Conservation (phyloP, 2,888 invertebrate genomes). For the Ormyrus pomaceus region DNA sequence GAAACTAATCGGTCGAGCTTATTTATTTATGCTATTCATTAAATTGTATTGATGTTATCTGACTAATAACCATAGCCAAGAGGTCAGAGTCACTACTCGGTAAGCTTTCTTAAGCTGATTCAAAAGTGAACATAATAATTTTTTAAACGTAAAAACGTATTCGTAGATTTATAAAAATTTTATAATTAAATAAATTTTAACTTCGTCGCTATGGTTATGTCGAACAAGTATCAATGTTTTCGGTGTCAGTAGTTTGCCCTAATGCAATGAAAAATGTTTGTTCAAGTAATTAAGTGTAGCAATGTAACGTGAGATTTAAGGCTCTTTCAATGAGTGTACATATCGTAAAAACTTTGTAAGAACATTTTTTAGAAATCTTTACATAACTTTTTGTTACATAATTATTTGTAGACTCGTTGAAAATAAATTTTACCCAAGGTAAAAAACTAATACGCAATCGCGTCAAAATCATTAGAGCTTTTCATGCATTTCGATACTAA, state of each 20-base stretch:
- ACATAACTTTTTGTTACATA: neutral
- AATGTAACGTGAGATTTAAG: constrained; percentile 31
- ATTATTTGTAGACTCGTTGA: constrained; percentile 37
- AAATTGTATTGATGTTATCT: constrained; percentile 52
- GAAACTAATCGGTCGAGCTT: constrained; percentile 46
- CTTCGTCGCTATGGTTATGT: constrained; percentile 48
- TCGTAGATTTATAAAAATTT: constrained; percentile 18
- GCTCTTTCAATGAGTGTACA: constrained; percentile 36
- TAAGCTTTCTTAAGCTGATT: too few species aligned
- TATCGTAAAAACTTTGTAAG: neutral
- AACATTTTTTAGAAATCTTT: neutral
- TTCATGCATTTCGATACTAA: constrained; percentile 33
- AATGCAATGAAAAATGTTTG: constrained; percentile 46
- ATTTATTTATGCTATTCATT: constrained; percentile 55
- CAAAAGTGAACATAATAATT: neutral
- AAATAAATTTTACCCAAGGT: constrained; percentile 41
- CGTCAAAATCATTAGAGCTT: constrained; percentile 19
- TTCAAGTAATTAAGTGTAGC: constrained; percentile 43
- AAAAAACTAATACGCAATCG: constrained; percentile 42
- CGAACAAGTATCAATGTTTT: constrained; percentile 54
- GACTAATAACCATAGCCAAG: constrained; percentile 39
- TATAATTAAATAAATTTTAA: constrained; percentile 36
- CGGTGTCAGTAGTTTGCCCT: constrained; percentile 53
- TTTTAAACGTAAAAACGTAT: neutral
- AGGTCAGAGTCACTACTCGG: constrained; percentile 34